Conservation (phyloP, 1,140 invertebrate genomes). For the Brachionus sp. region DNA sequence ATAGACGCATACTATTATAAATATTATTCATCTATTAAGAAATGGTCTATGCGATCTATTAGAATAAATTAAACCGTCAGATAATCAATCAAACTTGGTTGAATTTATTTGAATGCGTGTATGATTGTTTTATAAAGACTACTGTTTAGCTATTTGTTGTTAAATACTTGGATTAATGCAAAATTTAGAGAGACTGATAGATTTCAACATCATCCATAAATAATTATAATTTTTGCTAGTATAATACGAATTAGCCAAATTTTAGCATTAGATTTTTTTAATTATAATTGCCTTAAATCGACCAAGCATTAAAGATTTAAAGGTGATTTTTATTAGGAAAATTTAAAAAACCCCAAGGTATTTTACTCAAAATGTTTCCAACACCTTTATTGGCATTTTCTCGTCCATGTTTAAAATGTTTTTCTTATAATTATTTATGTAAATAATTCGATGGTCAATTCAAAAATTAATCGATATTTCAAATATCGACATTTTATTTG, state of each 20-base stretch:
- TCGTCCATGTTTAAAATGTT: background rate
- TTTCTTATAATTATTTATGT: background rate
- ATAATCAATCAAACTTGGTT: conserved; percentile 25
- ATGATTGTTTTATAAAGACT: conserved; percentile 13
- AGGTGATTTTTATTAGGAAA: background rate
- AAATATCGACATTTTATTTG: background rate
- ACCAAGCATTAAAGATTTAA: background rate
- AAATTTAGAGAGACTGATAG: conserved; percentile 4
- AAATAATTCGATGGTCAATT: background rate
- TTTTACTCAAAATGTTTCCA: background rate
- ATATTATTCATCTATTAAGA: background rate
- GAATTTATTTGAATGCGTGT: conserved; percentile 8
- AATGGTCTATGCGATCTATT: background rate
- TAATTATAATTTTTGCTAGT: background rate
- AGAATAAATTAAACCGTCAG: conserved; percentile 35
- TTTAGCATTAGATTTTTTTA: background rate
- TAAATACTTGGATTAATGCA: conserved; percentile 4
- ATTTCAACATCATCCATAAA: conserved; percentile 21
- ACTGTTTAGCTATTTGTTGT: conserved; percentile 9
- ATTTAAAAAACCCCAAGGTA: background rate
- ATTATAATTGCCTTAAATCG: background rate
- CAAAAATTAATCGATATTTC: background rate
- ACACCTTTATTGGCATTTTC: background rate
- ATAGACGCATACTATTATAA: background rate
- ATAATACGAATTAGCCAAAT: background rate